These are phyloP conservation scores for Leuctra nigra DNA, from an alignment of 2,888 invertebrate genomes.

Conservation along the genomic window DNA sequence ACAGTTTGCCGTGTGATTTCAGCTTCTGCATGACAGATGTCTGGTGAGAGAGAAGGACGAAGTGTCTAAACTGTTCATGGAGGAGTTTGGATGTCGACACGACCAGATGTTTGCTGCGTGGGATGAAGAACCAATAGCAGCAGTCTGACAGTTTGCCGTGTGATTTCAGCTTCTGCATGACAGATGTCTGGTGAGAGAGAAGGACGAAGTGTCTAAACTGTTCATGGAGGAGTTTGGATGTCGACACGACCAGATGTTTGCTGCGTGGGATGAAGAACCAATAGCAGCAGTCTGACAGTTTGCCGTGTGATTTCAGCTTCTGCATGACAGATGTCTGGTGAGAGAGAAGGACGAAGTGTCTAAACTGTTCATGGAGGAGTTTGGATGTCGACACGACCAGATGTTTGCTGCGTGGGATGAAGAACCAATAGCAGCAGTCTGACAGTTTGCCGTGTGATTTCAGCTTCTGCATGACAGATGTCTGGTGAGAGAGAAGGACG, in stretches of 20 bases:
- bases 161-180: slow-evolving; percentile 42
- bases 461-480: slow-evolving; percentile 48
- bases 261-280: slow-evolving; percentile 55
- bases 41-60: slow-evolving; percentile 47
- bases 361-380: slow-evolving; percentile 59
- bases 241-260: slow-evolving; percentile 52
- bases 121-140: slow-evolving; percentile 59
- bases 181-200: slow-evolving; percentile 47
- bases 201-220: slow-evolving; percentile 52
- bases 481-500: slow-evolving; percentile 44
- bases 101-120: slow-evolving; percentile 55
- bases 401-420: slow-evolving; percentile 57
- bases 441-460: too few species aligned
- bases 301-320: slow-evolving; percentile 35
- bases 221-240: slow-evolving; percentile 63
- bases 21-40: slow-evolving; percentile 49
- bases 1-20: too few species aligned
- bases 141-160: too few species aligned
- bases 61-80: slow-evolving; percentile 54
- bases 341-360: slow-evolving; percentile 50
- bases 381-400: slow-evolving; percentile 52
- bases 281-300: slow-evolving; percentile 72
- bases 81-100: slow-evolving; percentile 60
- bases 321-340: slow-evolving; percentile 50
- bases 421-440: slow-evolving; percentile 64